These are phyloP conservation scores for Stenolophus ochropezus DNA, from an alignment of 2,888 invertebrate genomes.

Conservation along the genomic window DNA sequence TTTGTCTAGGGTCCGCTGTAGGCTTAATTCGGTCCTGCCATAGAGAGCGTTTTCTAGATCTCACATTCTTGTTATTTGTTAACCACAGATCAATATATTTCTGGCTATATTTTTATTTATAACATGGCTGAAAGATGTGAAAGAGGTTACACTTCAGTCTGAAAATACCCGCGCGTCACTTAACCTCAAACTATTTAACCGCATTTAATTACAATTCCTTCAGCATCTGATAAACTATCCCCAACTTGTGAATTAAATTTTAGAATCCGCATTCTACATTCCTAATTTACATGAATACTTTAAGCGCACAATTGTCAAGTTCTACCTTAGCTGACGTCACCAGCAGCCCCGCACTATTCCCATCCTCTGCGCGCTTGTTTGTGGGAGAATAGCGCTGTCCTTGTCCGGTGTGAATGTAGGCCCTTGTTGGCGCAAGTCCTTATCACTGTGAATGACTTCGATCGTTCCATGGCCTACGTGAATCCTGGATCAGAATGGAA, in stretches of 20 bases:
- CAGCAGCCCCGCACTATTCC: neutral
- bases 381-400: neutral
- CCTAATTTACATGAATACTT: slow-evolving; percentile 49
- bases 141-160: too few species aligned
- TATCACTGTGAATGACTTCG: slow-evolving; percentile 49
- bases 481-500: slow-evolving; percentile 44
- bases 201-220: neutral
- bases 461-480: slow-evolving; percentile 45
- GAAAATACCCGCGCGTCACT: neutral
- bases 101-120: too few species aligned
- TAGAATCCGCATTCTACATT: slow-evolving; percentile 23
- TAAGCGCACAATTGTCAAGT: slow-evolving; percentile 40
- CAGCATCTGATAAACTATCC: neutral
- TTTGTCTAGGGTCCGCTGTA: too few species aligned
- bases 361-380: neutral
- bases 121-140: too few species aligned
- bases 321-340: slow-evolving; percentile 37
- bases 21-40: too few species aligned
- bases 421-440: slow-evolving; percentile 47
- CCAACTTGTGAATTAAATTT: slow-evolving; percentile 7
- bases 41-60: too few species aligned
- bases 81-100: too few species aligned
- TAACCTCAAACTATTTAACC: neutral
- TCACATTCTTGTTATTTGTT: too few species aligned
- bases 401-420: neutral